phyloP scores from a whole-genome alignment of 2,888 invertebrate species.

The Brachypalpus laphriformis region DNA sequence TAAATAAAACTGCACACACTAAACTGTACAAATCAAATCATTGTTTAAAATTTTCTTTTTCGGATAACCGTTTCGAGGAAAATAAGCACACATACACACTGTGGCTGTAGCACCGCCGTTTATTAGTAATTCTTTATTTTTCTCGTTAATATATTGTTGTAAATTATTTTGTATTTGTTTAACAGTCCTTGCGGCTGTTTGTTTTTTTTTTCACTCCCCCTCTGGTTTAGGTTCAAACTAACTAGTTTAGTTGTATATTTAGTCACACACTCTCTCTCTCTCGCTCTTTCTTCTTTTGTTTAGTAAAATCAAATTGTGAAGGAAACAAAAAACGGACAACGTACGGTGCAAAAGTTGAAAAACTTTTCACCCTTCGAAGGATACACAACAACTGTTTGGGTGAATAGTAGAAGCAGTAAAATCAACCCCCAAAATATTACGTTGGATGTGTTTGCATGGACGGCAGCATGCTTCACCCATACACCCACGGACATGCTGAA shows the following conservation, averaged over 20 bases:
- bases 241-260: constrained; percentile 37
- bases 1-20: constrained; percentile 66
- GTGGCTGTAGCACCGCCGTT: constrained; percentile 60
- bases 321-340: constrained; percentile 77
- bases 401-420: constrained; percentile 78
- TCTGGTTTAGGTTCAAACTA: constrained; percentile 18
- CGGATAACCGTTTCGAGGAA: constrained; percentile 15
- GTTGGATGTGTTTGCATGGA: constrained; percentile 70
- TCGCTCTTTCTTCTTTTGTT: constrained; percentile 51
- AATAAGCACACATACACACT: constrained; percentile 40
- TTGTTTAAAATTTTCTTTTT: constrained; percentile 57
- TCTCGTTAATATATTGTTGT: constrained; percentile 42
- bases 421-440: constrained; percentile 77
- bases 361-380: constrained; percentile 83
- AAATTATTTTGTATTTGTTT: constrained; percentile 46
- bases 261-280: constrained; percentile 54
- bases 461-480: constrained; percentile 76
- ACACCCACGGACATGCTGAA: constrained; percentile 60
- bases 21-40: constrained; percentile 69
- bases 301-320: constrained; percentile 74
- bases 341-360: constrained; percentile 80
- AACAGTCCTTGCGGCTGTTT: constrained; percentile 67
- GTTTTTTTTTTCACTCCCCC: background rate
- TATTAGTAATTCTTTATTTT: constrained; percentile 17
- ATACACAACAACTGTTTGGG: constrained; percentile 83